Evolutionary conservation across 2,113 vertebrate species (phyloP), one percentile per base, ranked within the genome.

Genomic region (Psittacus erithacus): DNA sequence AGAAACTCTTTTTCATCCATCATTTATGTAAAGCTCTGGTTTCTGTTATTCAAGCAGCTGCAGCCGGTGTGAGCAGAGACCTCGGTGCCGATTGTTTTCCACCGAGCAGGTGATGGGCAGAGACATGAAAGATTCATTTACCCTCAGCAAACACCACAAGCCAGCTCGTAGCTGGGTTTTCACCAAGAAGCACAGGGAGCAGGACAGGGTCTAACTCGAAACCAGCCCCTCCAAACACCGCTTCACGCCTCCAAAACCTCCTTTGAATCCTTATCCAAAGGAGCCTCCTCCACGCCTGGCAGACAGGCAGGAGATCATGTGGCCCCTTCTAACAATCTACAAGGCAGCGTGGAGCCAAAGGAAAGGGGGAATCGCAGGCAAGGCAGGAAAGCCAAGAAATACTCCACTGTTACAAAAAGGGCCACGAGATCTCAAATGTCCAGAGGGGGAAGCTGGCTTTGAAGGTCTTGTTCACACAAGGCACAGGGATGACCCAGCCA

Each of bases 141-240:
- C 59, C 16, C 0, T 2, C 1, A 3, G 65, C 23, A 65, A 27
- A 47, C 0, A 1, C 43, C 6, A 2, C 3, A 1, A 17, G 10
- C 68, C 4, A 2, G 35, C 39, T 25, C 11, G 1, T 7, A 4
- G 27, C 23, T 41, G 59, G 68, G 22, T 14, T 63, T 35, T 41
- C 4, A 3, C 65, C 4, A 4, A 29, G 43, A 18, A 11, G n/a
- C 4, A 2, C 1, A 1, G 33, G 46, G 52, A 59, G 35, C 6
- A 4, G 62, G 47, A 78, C 35, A 24, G 33, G 53, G 31, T 2
- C 28, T 11, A 27, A n/a, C 3, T 12, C 9, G 4, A 41, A 79
- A 20, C 27, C n/a, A 1, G 9, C 64, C 50, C 4, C 0, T n/a
- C 13, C 6, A 4, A 43, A 18, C 0, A 6, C 39, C 0, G 3